Evolutionary conservation across 23 tunicate genomes (phyloP).

Genomic region (Ciona savignyi): DNA sequence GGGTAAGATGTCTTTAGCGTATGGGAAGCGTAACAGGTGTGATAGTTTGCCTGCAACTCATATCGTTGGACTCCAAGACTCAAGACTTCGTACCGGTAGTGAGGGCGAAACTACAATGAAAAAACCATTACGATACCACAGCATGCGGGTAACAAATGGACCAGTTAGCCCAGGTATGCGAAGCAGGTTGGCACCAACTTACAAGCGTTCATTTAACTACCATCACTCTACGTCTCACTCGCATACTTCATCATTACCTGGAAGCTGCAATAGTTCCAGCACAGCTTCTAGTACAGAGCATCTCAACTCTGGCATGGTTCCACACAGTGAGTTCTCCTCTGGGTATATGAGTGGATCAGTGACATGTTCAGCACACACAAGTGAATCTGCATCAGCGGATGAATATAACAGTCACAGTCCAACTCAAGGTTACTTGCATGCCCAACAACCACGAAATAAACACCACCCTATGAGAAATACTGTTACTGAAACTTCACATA

Average conservation of each 20-base stretch:
- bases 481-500: not conserved
- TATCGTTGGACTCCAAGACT: slow-evolving; percentile 13
- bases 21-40: slow-evolving; percentile 52
- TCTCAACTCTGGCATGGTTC: slow-evolving; percentile 12
- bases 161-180: slow-evolving; percentile 41
- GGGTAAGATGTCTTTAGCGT: slow-evolving; percentile 42
- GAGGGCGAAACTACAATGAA: slow-evolving; percentile 82
- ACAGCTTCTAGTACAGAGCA: slow-evolving; percentile 60
- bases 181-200: slow-evolving; percentile 5
- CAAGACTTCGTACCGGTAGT: slow-evolving; percentile 66
- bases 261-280: slow-evolving; percentile 60
- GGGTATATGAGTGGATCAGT: not conserved
- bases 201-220: slow-evolving; percentile 16
- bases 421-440: slow-evolving; percentile 1
- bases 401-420: slow-evolving; percentile 41
- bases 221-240: slow-evolving; percentile 8
- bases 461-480: no score
- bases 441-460: no score
- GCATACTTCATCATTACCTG: slow-evolving; percentile 38
- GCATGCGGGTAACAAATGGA: slow-evolving; percentile 16
- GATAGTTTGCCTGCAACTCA: slow-evolving; percentile 66
- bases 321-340: slow-evolving; percentile 15
- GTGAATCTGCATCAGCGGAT: slow-evolving; percentile 10
- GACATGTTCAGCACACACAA: slow-evolving; percentile 1
- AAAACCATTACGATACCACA: slow-evolving; percentile 25